These are phyloP conservation scores for Acanthosoma haemorrhoidale DNA, from an alignment of 2,888 invertebrate genomes.

Conservation along the genomic window DNA sequence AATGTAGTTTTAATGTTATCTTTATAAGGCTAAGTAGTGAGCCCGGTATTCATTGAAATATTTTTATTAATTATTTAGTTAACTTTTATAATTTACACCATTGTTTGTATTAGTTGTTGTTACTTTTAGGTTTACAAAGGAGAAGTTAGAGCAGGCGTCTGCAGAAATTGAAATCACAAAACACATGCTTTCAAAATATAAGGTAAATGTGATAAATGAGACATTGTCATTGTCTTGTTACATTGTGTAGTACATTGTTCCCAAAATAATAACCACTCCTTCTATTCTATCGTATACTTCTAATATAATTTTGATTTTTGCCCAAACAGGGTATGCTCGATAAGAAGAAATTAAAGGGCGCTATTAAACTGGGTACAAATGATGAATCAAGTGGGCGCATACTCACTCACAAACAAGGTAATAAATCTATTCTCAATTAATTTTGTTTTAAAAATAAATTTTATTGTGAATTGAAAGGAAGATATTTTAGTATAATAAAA, in stretches of 20 bases:
- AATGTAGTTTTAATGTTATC: too few species aligned
- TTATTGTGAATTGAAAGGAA: not conserved
- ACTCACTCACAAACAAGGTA: constrained; percentile 77
- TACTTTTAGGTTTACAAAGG: constrained; percentile 61
- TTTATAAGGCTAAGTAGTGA: too few species aligned
- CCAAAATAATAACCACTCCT: too few species aligned
- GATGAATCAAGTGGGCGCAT: constrained; percentile 56
- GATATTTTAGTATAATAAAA: too few species aligned
- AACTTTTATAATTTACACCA: too few species aligned
- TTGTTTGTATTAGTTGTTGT: not conserved
- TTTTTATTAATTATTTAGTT: too few species aligned
- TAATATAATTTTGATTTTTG: too few species aligned
- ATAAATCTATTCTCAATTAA: not conserved
- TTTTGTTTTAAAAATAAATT: not conserved
- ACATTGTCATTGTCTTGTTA: not conserved
- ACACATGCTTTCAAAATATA: constrained; percentile 67
- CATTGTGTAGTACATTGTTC: not conserved
- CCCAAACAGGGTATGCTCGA: constrained; percentile 59
- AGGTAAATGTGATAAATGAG: too few species aligned
- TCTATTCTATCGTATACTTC: too few species aligned
- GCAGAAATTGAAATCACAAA: constrained; percentile 72
- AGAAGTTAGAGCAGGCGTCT: constrained; percentile 69
- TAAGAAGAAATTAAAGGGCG: constrained; percentile 66
- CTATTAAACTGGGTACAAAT: constrained; percentile 61
- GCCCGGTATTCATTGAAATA: too few species aligned